Evolutionary conservation across 2,888 invertebrate genomes (phyloP), one percentile per base, ranked within the genome.

Genomic region (Protodeltote pygarga): DNA sequence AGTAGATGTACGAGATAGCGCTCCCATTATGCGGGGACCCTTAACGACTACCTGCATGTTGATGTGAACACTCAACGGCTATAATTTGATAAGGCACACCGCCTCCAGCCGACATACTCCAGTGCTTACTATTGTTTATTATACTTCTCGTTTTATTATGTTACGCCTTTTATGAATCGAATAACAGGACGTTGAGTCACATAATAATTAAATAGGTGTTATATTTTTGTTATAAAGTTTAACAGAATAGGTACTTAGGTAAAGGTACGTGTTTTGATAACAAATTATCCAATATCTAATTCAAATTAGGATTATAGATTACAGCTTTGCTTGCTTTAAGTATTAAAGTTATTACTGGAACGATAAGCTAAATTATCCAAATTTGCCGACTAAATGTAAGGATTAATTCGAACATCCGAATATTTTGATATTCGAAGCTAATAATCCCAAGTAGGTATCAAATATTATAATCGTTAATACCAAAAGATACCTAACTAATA

Each of bases 1-100:
- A 77, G 81, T 82, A 83, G 87, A 87, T 87, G 79, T 73, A 74
- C 63, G 65, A 76, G 87, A 87, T 90, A 89, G 76, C 75, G 77
- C 76, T 58, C 63, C 77, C 71, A 82, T 85, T 84, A 81, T 81
- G 78, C 74, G 80, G 80, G 74, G 70, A 63, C 75, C 82, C 80
- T 77, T 83, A 79, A 82, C 81, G 76, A 81, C 77, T 75, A 73
- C 75, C 77, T 77, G 76, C 75, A 75, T 73, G 76, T 64, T 68
- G 71, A 77, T 75, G 77, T 75, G 81, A 84, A 76, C 79, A 76
- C 75, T 83, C 77, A 67, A 73, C 79, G 69, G 70, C 69, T 75
- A 78, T 84, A 82, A 85, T 85, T 83, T 81, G 81, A 83, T 86
- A 84, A 83, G 77, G 75, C 77, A 75, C 73, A 68, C 60, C 52